A percentile compares a stretch with the other conserved stretches of the same genome.
Evolutionary conservation across 2,888 invertebrate genomes (phyloP).

Genomic region (Drosophila robusta): DNA sequence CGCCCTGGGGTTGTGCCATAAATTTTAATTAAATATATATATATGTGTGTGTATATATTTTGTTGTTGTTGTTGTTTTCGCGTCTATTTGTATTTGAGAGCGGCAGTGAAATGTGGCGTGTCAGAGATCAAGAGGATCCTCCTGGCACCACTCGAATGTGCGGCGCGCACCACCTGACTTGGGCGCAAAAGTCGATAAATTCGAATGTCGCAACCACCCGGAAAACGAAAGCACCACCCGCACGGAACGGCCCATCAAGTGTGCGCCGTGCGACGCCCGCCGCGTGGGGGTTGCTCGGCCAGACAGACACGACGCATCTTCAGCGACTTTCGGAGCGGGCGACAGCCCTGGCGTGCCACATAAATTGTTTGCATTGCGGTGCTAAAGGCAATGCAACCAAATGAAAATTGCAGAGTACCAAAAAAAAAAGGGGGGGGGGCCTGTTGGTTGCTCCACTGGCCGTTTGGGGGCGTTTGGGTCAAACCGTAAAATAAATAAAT

Average conservation of each 20-base stretch:
- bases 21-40: constrained; percentile 81
- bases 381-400: constrained; percentile 23
- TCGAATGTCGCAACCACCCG: constrained; percentile 67
- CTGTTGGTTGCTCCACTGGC: no score
- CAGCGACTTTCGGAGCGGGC: constrained; percentile 19
- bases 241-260: constrained; percentile 11
- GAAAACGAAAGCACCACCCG: constrained; percentile 3
- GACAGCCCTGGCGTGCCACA: constrained; percentile 46
- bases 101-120: constrained; percentile 54
- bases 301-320: constrained; percentile 23
- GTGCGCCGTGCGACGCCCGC: constrained; percentile 13
- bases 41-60: no score
- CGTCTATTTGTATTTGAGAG: constrained; percentile 16
- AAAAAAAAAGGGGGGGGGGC: neutral
- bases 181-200: constrained; percentile 61
- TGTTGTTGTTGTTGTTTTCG: constrained; percentile 11
- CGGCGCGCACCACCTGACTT: constrained; percentile 37
- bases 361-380: constrained; percentile 57
- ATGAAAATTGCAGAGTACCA: constrained; percentile 58
- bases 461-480: constrained; percentile 12
- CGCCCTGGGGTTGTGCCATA: constrained; percentile 69
- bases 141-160: constrained; percentile 38
- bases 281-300: constrained; percentile 38
- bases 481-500: constrained; percentile 71
- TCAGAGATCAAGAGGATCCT: constrained; percentile 56